phyloP scores from a whole-genome alignment of 2,113 vertebrate genomes.

The Recurvirostra avosetta region DNA sequence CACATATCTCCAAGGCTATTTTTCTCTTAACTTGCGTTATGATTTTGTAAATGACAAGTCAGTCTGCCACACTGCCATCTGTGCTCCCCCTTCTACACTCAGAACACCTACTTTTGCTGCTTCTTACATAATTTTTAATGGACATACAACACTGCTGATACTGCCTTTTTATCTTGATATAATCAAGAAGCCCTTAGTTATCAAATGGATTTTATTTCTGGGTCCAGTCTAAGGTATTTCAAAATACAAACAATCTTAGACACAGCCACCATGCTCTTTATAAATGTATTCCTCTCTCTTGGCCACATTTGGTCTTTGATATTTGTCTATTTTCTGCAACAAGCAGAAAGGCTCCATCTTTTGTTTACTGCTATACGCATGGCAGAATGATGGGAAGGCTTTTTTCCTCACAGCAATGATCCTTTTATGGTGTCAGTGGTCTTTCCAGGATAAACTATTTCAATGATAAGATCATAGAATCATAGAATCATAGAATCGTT shows the following conservation, averaged over 20 bases:
- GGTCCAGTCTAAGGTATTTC: neutral
- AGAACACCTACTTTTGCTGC: neutral
- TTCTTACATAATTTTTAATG: neutral
- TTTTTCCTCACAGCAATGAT: neutral
- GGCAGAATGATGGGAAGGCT: neutral
- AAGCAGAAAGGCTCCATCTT: neutral
- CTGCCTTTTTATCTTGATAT: neutral
- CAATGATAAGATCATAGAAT: neutral
- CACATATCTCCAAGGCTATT: neutral
- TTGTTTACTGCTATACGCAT: neutral
- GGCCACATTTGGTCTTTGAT: neutral
- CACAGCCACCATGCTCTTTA: neutral
- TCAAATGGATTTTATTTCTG: neutral
- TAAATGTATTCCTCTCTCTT: neutral
- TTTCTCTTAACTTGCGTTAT: neutral
- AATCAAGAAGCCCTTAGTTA: neutral
- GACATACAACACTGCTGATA: neutral
- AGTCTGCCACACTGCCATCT: neutral
- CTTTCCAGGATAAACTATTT: conserved; percentile 23
- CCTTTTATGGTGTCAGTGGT: neutral
- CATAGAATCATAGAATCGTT: too few species aligned
- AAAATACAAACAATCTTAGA: neutral
- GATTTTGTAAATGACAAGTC: neutral
- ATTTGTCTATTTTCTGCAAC: neutral
- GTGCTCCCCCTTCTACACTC: neutral